A percentile compares a stretch with the other conserved stretches of the same genome.
These are phyloP conservation scores for Creontiades dilutus DNA, from an alignment of 2,888 invertebrate genomes.

Conservation along the genomic window DNA sequence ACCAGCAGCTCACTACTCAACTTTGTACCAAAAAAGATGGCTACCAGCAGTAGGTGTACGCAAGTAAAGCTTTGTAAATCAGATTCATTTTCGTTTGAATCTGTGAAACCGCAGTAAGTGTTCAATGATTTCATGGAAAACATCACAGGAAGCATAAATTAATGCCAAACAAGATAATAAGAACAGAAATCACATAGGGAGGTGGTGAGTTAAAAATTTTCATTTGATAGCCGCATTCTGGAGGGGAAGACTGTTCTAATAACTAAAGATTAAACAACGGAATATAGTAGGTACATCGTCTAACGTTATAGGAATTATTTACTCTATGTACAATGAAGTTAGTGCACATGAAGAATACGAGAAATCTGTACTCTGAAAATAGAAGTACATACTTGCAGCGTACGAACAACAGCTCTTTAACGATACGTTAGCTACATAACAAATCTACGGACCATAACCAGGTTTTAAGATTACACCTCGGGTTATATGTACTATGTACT, in stretches of 20 bases:
- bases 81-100: not conserved
- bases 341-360: slow-evolving; percentile 50
- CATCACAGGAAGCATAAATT: not conserved
- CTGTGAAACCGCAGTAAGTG: not conserved
- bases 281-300: not conserved
- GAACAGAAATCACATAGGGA: slow-evolving; percentile 12
- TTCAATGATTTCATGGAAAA: not conserved
- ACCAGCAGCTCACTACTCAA: no score
- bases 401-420: slow-evolving; percentile 31
- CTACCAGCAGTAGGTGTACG: not conserved
- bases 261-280: not conserved
- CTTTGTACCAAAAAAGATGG: not conserved
- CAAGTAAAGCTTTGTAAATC: not conserved
- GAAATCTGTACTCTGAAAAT: slow-evolving; percentile 50
- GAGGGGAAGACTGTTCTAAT: not conserved
- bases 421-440: slow-evolving; percentile 29
- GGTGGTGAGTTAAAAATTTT: not conserved
- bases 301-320: slow-evolving; percentile 19
- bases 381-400: slow-evolving; percentile 23
- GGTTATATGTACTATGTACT: not conserved
- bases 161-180: slow-evolving; percentile 5
- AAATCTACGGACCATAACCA: slow-evolving; percentile 48
- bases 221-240: slow-evolving; percentile 7
- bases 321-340: slow-evolving; percentile 12
- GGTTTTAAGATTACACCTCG: slow-evolving; percentile 34